Evolutionary conservation across 2,113 vertebrate species (phyloP), one percentile per base, ranked within the genome.

Genomic region (Talpa occidentalis): DNA sequence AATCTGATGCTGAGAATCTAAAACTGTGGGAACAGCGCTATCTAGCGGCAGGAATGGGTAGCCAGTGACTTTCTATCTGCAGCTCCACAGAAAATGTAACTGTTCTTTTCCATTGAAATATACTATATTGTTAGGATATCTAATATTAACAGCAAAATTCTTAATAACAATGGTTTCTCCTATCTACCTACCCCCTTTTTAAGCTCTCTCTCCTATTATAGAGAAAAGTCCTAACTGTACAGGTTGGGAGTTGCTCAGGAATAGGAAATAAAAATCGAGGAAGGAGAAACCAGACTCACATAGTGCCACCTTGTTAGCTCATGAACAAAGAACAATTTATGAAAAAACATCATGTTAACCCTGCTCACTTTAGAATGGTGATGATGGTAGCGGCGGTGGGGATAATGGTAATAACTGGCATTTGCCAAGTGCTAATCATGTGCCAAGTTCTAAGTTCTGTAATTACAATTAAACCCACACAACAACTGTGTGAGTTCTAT

Each of bases 1-100:
- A 76, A 96, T 82, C n/a, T 28, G 26, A 28, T 0, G 11, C 22
- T 14, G 15, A 52, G 17, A 56, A 40, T 67, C 37, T 85, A 90
- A 96, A 93, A n/a, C 37, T 94, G 2, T 80, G 94, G 49, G 4
- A 32, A 77, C 89, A 96, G 94, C 40, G 80, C 96, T 10, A 90
- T 94, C 96, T 97, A 93, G 96, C 15, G 92, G 90, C 74, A 5
- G 19, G 3, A 64, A 17, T 62, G 70, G 47, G 72, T 72, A 19
- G 26, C 37, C 47, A n/a, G 64, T 66, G 74, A 26, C 47, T 22
- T 88, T 37, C 16, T 26, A 15, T 40, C 32, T n/a, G 24, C 56
- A 56, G 15, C 42, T 88, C 21, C 19, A 12, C 3, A 77, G 21
- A 67, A 69, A 62, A 69, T 37, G n/a, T 8, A 72, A 1, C 26